phyloP scores from a whole-genome alignment of 2,888 invertebrate species.

The Apeira syringaria region DNA sequence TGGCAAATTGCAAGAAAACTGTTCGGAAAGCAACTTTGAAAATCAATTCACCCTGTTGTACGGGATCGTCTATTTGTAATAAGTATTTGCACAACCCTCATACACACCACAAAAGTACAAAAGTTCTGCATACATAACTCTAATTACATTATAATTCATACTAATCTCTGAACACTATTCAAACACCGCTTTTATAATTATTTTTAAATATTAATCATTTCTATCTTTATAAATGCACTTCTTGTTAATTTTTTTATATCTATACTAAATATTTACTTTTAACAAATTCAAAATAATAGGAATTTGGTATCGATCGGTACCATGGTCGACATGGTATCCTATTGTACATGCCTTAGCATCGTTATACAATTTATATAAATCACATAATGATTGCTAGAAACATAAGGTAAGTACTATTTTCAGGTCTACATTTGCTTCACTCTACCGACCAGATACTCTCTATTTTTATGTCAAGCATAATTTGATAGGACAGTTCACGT shows the following conservation, averaged over 20 bases:
- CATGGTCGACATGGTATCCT: background rate
- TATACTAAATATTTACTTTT: conserved; percentile 58
- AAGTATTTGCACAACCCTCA: conserved; percentile 61
- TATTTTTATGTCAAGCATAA: too few species aligned
- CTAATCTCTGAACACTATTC: conserved; percentile 72
- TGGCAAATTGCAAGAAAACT: conserved; percentile 38
- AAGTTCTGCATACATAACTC: conserved; percentile 63
- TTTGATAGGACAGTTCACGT: too few species aligned
- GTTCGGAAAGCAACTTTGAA: conserved; percentile 6
- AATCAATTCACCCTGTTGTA: conserved; percentile 17
- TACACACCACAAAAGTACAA: conserved; percentile 77
- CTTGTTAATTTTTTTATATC: conserved; percentile 65
- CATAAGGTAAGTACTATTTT: too few species aligned
- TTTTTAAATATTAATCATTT: conserved; percentile 63
- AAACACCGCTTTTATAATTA: conserved; percentile 61
- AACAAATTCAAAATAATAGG: background rate
- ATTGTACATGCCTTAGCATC: too few species aligned
- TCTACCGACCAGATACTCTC: too few species aligned
- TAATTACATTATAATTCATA: conserved; percentile 45
- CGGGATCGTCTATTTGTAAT: conserved; percentile 34
- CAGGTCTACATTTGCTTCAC: too few species aligned
- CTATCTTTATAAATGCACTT: conserved; percentile 82
- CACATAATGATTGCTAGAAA: too few species aligned
- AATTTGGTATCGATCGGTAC: too few species aligned
- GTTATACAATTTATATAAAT: too few species aligned